A percentile compares a stretch with the other conserved stretches of the same genome.
phyloP scores from a whole-genome alignment of 2,888 invertebrate species.

The Standfussiana lucernea region DNA sequence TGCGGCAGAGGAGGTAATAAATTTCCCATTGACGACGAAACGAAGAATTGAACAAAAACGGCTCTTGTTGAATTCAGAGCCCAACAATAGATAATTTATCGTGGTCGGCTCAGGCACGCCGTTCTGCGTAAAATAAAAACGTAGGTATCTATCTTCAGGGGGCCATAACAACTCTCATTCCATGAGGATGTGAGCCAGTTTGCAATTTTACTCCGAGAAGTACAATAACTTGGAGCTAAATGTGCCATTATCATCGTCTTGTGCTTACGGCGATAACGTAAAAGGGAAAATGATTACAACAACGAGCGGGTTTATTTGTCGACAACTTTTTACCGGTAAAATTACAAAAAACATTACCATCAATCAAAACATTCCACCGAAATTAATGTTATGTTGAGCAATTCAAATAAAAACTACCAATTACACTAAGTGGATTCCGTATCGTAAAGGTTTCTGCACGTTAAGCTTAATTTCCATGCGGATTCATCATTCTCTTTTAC shows the following conservation, averaged over 20 bases:
- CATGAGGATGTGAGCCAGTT: slow-evolving; percentile 58
- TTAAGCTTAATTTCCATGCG: slow-evolving; percentile 56
- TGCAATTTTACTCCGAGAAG: slow-evolving; percentile 45
- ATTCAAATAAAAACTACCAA: slow-evolving; percentile 55
- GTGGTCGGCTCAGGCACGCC: slow-evolving; percentile 81
- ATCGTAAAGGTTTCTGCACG: slow-evolving; percentile 59
- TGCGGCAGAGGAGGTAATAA: slow-evolving; percentile 87
- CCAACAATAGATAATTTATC: slow-evolving; percentile 90
- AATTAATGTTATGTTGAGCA: slow-evolving; percentile 42
- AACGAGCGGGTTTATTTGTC: slow-evolving; percentile 33
- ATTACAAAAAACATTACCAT: slow-evolving; percentile 51
- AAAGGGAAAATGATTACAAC: slow-evolving; percentile 50
- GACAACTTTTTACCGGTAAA: slow-evolving; percentile 35
- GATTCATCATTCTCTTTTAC: slow-evolving; percentile 73
- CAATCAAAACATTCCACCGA: slow-evolving; percentile 46
- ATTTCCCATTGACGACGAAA: slow-evolving; percentile 89
- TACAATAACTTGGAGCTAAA: slow-evolving; percentile 60
- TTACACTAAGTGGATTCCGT: slow-evolving; percentile 58
- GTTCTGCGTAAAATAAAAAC: slow-evolving; percentile 81
- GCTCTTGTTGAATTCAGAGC: slow-evolving; percentile 86
- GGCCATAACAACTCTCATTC: slow-evolving; percentile 67
- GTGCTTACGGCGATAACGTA: slow-evolving; percentile 43
- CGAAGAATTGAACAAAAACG: slow-evolving; percentile 90
- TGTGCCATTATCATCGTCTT: slow-evolving; percentile 55
- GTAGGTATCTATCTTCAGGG: slow-evolving; percentile 73